A percentile compares a stretch with the other conserved stretches of the same genome.
Evolutionary conservation across 2,113 vertebrate species (phyloP).

Genomic region (Rhipidura dahli): DNA sequence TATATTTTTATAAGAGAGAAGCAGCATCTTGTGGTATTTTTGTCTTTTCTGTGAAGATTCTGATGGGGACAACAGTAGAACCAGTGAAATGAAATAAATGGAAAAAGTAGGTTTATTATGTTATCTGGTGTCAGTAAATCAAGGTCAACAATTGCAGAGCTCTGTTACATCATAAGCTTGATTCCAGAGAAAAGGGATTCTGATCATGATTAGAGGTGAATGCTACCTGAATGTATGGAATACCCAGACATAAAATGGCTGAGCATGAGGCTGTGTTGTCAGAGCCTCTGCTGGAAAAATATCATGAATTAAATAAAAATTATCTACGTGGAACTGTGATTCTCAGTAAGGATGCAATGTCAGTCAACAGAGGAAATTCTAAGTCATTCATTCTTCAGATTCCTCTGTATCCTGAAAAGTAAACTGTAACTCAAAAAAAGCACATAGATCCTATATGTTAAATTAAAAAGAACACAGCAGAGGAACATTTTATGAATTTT

Average conservation of each 20-base stretch:
- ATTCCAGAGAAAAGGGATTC: not conserved
- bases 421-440: not conserved
- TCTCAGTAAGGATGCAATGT: not conserved
- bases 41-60: not conserved
- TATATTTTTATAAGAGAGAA: not conserved
- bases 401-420: not conserved
- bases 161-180: not conserved
- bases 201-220: not conserved
- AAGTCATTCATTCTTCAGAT: not conserved
- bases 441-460: not conserved
- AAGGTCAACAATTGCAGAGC: not conserved
- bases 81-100: not conserved
- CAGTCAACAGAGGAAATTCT: not conserved
- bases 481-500: not conserved
- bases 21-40: not conserved
- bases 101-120: not conserved
- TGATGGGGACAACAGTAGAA: not conserved
- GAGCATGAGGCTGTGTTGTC: not conserved
- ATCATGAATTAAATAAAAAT: not conserved
- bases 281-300: not conserved
- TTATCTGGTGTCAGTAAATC: not conserved
- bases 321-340: not conserved
- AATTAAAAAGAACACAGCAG: not conserved
- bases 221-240: not conserved
- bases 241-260: not conserved